Evolutionary conservation across 2,797 vertebrate genomes (phyloP), one percentile per base, ranked within the genome.

Genomic region (Hyperoplus immaculatus): DNA sequence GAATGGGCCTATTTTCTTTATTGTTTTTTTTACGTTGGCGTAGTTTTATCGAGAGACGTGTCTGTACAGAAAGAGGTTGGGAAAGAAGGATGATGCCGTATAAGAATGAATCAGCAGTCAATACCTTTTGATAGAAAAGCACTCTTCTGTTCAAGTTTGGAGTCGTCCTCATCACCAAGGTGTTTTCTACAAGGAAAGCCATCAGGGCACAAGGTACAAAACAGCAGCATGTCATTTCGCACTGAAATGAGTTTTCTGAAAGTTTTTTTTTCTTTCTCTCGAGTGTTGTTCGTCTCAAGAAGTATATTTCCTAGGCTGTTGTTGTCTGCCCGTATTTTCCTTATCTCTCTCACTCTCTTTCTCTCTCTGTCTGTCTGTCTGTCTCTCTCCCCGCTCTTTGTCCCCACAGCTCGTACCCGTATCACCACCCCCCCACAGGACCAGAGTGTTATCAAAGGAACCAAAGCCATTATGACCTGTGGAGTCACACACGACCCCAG

Each of bases 371-470:
- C 3, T 75, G 11, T 18, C 16, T n/a, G 7, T 74, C 2, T 54
- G 6, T 36, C 13, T 14, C 8, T 38, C 21, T 67, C 13, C 7
- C 5, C 9, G 56, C 16, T 18, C 60, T 75, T 57, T 72, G 8
- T 77, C 51, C 72, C 70, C 54, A 0, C 93, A 99, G 98, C 98
- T 45, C 97, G 97, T 69, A 99, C 98, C 0, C 95, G 96, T 0
- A 99, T 99, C 87, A 97, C 95, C 0, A 95, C 89, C 71, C 97
- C 97, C 0, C 97, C 97, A 14, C 93, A 93, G 94, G 96, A 99
- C 89, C 98, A 97, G 94, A 99, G 97, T 0, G 97, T 99, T 85
- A 99, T 99, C 94, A 99, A 99, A 88, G 98, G 98, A 7, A 99
- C 98, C 16, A 98, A 97, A 87, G 98, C 98, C 3, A 80, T 95